Conservation (phyloP, 2,888 invertebrate species). For the Buathra laborator region DNA sequence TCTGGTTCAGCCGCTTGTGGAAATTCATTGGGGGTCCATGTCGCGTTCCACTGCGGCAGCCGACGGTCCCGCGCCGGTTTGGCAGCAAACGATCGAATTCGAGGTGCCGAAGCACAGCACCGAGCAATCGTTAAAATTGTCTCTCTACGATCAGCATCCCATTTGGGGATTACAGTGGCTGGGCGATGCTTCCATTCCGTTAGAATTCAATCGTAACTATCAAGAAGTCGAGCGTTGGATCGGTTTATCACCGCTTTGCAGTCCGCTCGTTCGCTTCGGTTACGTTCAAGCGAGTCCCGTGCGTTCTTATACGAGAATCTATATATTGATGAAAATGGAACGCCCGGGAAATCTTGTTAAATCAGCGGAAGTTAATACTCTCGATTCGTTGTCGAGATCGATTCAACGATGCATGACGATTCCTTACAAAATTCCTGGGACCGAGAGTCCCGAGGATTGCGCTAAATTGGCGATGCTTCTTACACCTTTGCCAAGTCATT, state of each 20-base stretch:
- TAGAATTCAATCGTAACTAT: conserved; percentile 80
- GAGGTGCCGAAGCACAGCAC: conserved; percentile 77
- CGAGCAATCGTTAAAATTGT: conserved; percentile 78
- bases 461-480: conserved; percentile 80
- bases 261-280: conserved; percentile 81
- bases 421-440: conserved; percentile 79
- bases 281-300: conserved; percentile 79
- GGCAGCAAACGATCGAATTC: conserved; percentile 83
- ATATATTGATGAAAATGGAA: conserved; percentile 82
- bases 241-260: conserved; percentile 78
- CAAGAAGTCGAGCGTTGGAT: conserved; percentile 83
- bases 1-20: conserved; percentile 80
- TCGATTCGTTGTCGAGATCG: conserved; percentile 77
- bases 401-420: conserved; percentile 81
- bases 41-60: conserved; percentile 76
- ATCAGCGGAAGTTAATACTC: conserved; percentile 70
- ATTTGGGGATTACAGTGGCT: conserved; percentile 84
- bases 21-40: conserved; percentile 81
- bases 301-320: conserved; percentile 81
- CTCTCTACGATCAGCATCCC: conserved; percentile 83
- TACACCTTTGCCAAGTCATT: conserved; percentile 78
- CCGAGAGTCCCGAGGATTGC: conserved; percentile 79
- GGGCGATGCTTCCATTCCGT: conserved; percentile 81
- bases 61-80: conserved; percentile 83
- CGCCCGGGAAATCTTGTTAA: conserved; percentile 76